phyloP scores from a whole-genome alignment of 1,140 invertebrate species.

The Monomorium pharaonis region DNA sequence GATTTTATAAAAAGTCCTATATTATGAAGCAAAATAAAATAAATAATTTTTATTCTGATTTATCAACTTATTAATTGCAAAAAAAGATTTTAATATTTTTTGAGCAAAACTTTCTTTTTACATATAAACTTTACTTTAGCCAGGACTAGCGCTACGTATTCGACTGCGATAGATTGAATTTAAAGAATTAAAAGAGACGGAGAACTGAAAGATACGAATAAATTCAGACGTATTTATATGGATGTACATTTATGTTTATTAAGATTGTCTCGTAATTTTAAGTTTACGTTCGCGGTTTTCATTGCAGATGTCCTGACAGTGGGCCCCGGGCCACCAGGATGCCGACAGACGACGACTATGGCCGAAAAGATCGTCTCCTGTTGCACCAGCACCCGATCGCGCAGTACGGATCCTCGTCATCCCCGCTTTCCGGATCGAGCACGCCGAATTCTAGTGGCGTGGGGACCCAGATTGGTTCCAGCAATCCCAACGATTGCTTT shows the following conservation, averaged over 20 bases:
- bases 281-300: neutral
- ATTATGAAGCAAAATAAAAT: neutral
- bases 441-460: conserved; percentile 64
- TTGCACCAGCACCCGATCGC: conserved; percentile 82
- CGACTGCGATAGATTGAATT: no score
- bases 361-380: conserved; percentile 85
- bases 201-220: no score
- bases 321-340: conserved; percentile 85
- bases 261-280: neutral
- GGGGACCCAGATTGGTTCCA: conserved; percentile 69
- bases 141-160: no score
- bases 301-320: conserved; percentile 85
- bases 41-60: neutral
- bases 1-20: neutral
- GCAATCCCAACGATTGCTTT: conserved; percentile 73
- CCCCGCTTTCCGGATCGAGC: conserved; percentile 74
- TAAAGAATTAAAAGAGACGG: neutral
- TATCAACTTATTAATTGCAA: neutral
- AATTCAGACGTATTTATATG: neutral
- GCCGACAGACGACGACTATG: conserved; percentile 86
- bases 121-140: no score
- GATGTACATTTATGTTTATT: neutral
- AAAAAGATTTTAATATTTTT: neutral
- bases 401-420: conserved; percentile 78
- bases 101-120: neutral